Conservation (phyloP, 2,113 vertebrate genomes). For the Lepus americanus region DNA sequence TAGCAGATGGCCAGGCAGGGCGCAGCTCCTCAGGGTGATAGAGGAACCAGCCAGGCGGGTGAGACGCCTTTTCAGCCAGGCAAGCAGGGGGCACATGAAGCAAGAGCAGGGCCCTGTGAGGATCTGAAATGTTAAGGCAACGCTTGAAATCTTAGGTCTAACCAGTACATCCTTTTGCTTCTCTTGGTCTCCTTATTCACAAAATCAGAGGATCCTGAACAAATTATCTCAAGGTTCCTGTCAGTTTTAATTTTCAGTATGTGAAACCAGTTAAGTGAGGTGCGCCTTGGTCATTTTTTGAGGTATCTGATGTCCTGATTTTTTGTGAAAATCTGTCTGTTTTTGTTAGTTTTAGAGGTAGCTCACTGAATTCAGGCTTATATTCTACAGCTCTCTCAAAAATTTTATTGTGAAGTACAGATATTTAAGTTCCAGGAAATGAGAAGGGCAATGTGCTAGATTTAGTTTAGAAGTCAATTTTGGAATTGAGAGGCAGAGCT, state of each 20-base stretch:
- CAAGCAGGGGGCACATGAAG: neutral
- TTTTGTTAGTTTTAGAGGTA: slow-evolving; percentile 8
- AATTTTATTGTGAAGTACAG: slow-evolving; percentile 45
- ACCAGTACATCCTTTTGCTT: neutral
- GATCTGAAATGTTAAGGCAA: neutral
- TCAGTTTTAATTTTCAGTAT: slow-evolving; percentile 23
- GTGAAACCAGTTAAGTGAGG: neutral
- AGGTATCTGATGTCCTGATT: slow-evolving; percentile 13
- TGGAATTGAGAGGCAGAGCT: slow-evolving; percentile 19
- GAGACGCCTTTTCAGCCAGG: neutral
- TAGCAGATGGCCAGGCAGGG: neutral
- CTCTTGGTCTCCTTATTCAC: neutral
- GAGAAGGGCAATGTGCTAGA: neutral
- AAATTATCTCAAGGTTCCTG: neutral
- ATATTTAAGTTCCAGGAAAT: slow-evolving; percentile 44
- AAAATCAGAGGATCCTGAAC: neutral
- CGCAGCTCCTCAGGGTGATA: neutral
- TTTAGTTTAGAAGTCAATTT: slow-evolving; percentile 38
- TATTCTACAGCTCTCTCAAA: neutral
- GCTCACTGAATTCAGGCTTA: slow-evolving; percentile 39
- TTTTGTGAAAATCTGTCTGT: neutral
- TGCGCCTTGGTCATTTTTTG: slow-evolving; percentile 20
- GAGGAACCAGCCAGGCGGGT: neutral
- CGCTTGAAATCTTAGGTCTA: neutral
- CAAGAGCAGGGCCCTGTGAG: neutral